Evolutionary conservation across 2,888 invertebrate species (phyloP).

Genomic region (Abrostola triplasia): DNA sequence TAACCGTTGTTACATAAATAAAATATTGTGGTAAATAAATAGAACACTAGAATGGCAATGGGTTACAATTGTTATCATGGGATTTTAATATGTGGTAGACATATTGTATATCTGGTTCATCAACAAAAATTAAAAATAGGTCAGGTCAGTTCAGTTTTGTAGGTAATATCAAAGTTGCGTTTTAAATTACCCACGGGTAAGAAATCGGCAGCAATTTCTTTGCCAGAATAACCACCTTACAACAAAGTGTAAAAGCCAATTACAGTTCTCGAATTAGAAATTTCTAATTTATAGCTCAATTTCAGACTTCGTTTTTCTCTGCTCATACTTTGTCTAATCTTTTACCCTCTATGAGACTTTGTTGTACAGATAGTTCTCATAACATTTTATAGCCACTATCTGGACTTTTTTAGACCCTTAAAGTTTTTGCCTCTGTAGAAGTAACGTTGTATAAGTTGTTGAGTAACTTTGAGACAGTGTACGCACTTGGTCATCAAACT

Average conservation of each 20-base stretch:
- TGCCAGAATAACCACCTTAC: background rate
- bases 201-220: background rate
- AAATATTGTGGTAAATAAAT: no score
- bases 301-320: constrained; percentile 6
- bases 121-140: no score
- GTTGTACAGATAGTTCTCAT: constrained; percentile 13
- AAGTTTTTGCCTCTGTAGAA: constrained; percentile 10
- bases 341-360: constrained; percentile 11
- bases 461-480: background rate
- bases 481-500: background rate
- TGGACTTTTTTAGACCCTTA: constrained; percentile 5
- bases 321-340: constrained; percentile 10
- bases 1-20: no score
- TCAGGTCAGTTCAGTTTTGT: no score
- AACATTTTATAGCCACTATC: constrained; percentile 18
- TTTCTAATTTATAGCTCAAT: constrained; percentile 2
- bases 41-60: no score
- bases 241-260: background rate
- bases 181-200: background rate
- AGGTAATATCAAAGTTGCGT: no score
- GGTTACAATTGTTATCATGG: no score
- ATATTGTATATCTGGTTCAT: no score
- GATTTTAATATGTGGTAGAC: no score
- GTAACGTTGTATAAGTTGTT: background rate
- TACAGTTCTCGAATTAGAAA: background rate